Evolutionary conservation across 2,113 vertebrate genomes (phyloP).

Genomic region (Tupaia tana): DNA sequence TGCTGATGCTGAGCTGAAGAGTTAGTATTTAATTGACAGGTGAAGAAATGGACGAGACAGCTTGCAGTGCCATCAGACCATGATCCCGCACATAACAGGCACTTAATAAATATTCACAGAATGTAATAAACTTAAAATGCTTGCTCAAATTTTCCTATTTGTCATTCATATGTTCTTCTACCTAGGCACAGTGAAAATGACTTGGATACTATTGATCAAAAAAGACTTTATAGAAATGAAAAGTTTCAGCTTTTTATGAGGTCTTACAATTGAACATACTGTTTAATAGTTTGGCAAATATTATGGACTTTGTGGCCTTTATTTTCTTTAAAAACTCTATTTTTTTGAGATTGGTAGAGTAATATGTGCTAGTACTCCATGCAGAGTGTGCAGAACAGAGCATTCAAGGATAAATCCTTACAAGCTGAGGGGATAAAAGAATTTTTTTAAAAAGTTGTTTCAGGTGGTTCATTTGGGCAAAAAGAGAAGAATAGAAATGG

Average conservation of each 20-base stretch:
- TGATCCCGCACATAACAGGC: background rate
- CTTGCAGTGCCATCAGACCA: background rate
- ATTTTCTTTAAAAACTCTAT: conserved; percentile 83
- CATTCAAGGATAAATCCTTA: conserved; percentile 83
- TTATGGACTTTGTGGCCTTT: conserved; percentile 82
- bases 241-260: conserved; percentile 52
- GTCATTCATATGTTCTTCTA: background rate
- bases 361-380: conserved; percentile 79
- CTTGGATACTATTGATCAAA: conserved; percentile 3
- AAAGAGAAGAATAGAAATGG: conserved; percentile 79
- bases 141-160: background rate
- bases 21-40: background rate
- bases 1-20: background rate
- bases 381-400: conserved; percentile 79
- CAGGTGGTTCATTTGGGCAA: conserved; percentile 79
- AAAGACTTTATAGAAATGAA: conserved; percentile 49
- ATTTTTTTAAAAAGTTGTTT: conserved; percentile 81
- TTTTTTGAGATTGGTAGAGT: conserved; percentile 75
- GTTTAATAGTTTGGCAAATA: conserved; percentile 80
- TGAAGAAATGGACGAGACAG: background rate
- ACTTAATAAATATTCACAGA: background rate
- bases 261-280: conserved; percentile 81
- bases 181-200: background rate
- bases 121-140: background rate
- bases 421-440: conserved; percentile 84